These are phyloP conservation scores for Syndactyla subalaris DNA, from an alignment of 2,797 vertebrate species.

Conservation along the genomic window DNA sequence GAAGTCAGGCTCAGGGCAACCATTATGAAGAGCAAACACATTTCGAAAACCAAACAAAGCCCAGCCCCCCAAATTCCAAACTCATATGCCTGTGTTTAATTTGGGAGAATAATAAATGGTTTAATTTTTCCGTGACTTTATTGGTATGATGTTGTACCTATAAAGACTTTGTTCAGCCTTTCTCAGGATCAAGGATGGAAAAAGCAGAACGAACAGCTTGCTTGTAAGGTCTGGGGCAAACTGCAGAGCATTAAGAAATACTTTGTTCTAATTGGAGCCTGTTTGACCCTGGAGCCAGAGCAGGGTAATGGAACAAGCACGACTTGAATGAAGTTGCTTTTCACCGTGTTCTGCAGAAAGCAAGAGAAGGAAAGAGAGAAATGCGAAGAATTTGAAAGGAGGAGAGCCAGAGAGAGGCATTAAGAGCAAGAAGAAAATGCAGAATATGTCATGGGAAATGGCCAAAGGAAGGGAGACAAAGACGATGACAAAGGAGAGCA, in stretches of 20 bases:
- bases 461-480: neutral
- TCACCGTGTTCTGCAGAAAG: neutral
- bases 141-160: neutral
- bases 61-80: neutral
- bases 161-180: neutral
- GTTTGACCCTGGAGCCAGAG: slow-evolving; percentile 59
- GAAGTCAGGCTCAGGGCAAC: neutral
- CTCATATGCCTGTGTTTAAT: neutral
- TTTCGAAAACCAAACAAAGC: neutral
- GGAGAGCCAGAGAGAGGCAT: neutral
- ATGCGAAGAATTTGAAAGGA: neutral
- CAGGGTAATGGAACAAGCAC: slow-evolving; percentile 41
- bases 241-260: slow-evolving; percentile 22
- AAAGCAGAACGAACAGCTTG: slow-evolving; percentile 26
- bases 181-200: neutral
- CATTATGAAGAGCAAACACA: neutral
- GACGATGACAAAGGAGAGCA: neutral
- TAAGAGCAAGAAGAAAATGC: neutral
- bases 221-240: slow-evolving; percentile 44
- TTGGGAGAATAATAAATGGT: neutral
- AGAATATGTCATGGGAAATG: neutral
- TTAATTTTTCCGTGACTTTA: neutral
- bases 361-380: neutral
- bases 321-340: neutral
- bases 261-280: slow-evolving; percentile 48